These are phyloP conservation scores for Tricholauxania praeusta DNA, from an alignment of 2,888 invertebrate species.

Conservation along the genomic window DNA sequence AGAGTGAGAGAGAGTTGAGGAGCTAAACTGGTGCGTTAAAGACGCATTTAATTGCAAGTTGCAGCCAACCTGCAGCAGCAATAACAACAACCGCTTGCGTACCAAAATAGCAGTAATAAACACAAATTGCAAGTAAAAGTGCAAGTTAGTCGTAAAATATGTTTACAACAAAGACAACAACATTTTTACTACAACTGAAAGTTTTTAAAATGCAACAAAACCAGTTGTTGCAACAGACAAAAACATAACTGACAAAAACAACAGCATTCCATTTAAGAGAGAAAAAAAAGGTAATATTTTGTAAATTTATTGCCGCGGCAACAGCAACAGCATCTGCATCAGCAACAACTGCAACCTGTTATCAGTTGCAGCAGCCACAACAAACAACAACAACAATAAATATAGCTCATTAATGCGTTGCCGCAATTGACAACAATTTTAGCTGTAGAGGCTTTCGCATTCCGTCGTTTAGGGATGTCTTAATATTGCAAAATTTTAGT, in stretches of 20 bases:
- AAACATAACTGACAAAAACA: not conserved
- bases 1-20: too few species aligned
- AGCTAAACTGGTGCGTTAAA: too few species aligned
- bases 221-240: conserved; percentile 15
- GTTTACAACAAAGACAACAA: too few species aligned
- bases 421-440: conserved; percentile 20
- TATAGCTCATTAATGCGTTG: conserved; percentile 11
- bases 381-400: not conserved
- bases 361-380: conserved; percentile 7
- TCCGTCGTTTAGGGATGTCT: not conserved
- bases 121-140: conserved; percentile 16
- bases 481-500: not conserved
- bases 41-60: too few species aligned
- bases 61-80: not conserved
- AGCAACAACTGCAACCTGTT: not conserved
- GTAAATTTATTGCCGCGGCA: not conserved
- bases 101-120: not conserved
- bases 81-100: not conserved
- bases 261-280: not conserved
- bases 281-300: not conserved
- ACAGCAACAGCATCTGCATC: too few species aligned
- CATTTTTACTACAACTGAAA: not conserved
- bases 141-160: not conserved
- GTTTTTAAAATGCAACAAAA: conserved; percentile 7
- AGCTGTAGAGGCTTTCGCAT: conserved; percentile 5